A percentile compares a stretch with the other conserved stretches of the same genome.
These are phyloP conservation scores for Melopsittacus undulatus DNA, from an alignment of 2,797 vertebrate species.

Conservation along the genomic window DNA sequence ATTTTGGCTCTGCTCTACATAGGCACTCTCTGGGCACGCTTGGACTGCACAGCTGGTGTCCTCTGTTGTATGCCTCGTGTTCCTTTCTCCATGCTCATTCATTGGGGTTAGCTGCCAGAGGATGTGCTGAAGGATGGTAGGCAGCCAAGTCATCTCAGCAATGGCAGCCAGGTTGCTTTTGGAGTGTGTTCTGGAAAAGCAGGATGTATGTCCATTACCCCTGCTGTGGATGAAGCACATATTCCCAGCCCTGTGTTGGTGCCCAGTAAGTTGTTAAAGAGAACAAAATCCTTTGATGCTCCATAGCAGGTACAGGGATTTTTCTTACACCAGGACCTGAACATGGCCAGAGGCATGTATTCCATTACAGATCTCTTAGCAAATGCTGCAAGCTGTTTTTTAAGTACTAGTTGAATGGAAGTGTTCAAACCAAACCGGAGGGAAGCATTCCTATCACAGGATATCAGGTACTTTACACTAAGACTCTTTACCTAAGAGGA, in stretches of 20 bases:
- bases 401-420: not conserved
- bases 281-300: not conserved
- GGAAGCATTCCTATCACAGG: not conserved
- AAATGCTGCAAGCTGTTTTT: not conserved
- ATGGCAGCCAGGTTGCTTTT: not conserved
- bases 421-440: not conserved
- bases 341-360: not conserved
- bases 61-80: not conserved
- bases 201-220: rapidly evolving
- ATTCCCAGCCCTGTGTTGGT: not conserved
- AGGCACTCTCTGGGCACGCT: rapidly evolving
- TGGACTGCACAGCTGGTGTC: not conserved
- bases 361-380: not conserved
- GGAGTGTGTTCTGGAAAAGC: not conserved
- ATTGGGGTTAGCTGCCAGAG: not conserved
- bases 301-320: not conserved
- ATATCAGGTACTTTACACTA: not conserved
- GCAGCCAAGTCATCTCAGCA: not conserved
- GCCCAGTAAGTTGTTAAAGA: not conserved
- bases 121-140: not conserved
- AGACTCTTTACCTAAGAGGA: not conserved
- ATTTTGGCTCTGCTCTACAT: not conserved
- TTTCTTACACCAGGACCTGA: not conserved
- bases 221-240: not conserved
- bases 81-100: not conserved